phyloP scores from a whole-genome alignment of 1,140 invertebrate species.

The Colletes latitarsis region DNA sequence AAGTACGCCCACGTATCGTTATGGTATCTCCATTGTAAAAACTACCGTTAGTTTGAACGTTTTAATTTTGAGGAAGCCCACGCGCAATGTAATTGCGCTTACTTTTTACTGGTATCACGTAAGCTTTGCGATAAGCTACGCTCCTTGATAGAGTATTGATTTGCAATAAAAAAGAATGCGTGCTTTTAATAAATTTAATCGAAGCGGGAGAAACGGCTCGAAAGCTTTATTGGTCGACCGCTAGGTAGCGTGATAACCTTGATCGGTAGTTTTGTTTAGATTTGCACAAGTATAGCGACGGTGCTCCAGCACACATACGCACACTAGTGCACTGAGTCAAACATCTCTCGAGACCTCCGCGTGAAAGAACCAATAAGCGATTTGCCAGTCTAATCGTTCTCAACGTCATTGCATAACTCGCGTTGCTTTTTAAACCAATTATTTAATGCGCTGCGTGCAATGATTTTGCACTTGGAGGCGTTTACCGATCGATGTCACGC shows the following conservation, averaged over 20 bases:
- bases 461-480: slow-evolving; percentile 58
- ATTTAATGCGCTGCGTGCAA: slow-evolving; percentile 58
- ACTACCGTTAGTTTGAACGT: neutral
- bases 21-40: neutral
- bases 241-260: slow-evolving; percentile 37
- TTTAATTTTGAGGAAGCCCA: neutral
- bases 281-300: slow-evolving; percentile 19
- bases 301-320: neutral
- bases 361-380: slow-evolving; percentile 55
- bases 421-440: slow-evolving; percentile 59
- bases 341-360: slow-evolving; percentile 18
- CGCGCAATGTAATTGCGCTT: neutral
- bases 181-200: slow-evolving; percentile 54
- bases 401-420: slow-evolving; percentile 65
- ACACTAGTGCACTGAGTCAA: slow-evolving; percentile 13
- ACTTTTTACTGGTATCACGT: neutral
- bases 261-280: slow-evolving; percentile 48
- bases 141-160: slow-evolving; percentile 36
- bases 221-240: slow-evolving; percentile 29
- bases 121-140: neutral
- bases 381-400: slow-evolving; percentile 66
- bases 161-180: slow-evolving; percentile 43
- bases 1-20: neutral
- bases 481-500: slow-evolving; percentile 58
- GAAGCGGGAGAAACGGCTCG: slow-evolving; percentile 37